These are phyloP conservation scores for Tipula lateralis DNA, from an alignment of 2,888 invertebrate genomes.

Conservation along the genomic window DNA sequence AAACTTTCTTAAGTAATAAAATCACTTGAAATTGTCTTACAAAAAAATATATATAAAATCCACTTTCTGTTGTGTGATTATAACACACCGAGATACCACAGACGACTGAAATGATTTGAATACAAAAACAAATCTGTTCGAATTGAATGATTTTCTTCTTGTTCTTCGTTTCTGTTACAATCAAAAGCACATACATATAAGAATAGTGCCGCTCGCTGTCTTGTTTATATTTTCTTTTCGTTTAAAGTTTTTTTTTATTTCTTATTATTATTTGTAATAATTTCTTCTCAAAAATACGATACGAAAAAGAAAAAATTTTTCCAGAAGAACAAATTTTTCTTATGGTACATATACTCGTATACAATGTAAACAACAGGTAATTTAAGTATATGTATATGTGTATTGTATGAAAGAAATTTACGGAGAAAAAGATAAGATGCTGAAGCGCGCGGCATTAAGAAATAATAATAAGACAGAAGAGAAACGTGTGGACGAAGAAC, in stretches of 20 bases:
- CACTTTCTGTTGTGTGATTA: background rate
- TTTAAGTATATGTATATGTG: background rate
- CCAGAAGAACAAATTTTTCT: background rate
- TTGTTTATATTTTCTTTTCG: background rate
- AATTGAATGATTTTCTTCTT: slow-evolving; percentile 5
- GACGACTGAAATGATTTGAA: background rate
- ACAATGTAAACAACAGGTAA: background rate
- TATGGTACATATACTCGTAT: background rate
- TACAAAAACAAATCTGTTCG: background rate
- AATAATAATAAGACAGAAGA: background rate
- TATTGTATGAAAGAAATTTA: background rate
- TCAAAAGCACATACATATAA: background rate
- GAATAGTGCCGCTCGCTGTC: background rate
- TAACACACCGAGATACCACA: background rate
- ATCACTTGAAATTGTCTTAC: background rate
- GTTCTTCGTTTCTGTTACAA: background rate
- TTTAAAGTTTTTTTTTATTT: background rate
- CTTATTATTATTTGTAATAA: background rate
- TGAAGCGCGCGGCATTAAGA: background rate
- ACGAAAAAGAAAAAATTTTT: background rate
- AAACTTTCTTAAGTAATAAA: background rate
- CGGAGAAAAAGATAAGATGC: background rate
- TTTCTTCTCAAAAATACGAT: background rate
- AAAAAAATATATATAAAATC: background rate
- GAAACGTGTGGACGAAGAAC: background rate